These are phyloP conservation scores for Philaethria dido DNA, from an alignment of 2,888 invertebrate genomes.

Conservation along the genomic window DNA sequence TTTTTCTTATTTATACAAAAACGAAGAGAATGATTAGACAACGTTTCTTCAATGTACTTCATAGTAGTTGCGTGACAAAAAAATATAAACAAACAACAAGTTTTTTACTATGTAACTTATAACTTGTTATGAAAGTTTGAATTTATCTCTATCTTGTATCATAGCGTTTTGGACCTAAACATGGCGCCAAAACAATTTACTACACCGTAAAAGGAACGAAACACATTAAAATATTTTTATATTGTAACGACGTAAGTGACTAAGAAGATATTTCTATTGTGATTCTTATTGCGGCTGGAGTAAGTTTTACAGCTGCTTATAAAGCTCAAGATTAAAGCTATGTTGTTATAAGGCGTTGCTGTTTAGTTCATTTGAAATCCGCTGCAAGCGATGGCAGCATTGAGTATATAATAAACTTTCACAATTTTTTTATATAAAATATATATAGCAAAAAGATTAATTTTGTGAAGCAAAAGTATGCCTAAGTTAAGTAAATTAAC, in stretches of 20 bases:
- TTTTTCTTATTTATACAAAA: neutral
- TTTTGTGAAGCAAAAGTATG: too few relatives aligned
- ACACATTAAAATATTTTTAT: constrained; percentile 51
- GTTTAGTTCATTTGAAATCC: constrained; percentile 64
- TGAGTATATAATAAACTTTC: constrained; percentile 35
- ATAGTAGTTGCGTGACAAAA: neutral
- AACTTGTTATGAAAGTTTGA: constrained; percentile 23
- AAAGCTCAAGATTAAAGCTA: constrained; percentile 50
- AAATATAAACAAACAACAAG: constrained; percentile 8
- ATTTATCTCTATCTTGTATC: constrained; percentile 39
- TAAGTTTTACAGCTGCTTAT: constrained; percentile 63
- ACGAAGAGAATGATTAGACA: neutral
- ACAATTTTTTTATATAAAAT: neutral
- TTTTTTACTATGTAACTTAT: constrained; percentile 8
- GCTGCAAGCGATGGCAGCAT: constrained; percentile 59
- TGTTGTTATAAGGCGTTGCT: constrained; percentile 46
- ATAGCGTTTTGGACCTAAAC: constrained; percentile 46
- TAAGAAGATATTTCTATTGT: constrained; percentile 51
- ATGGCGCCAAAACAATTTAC: constrained; percentile 60
- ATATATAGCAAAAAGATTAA: neutral
- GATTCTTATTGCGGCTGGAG: constrained; percentile 53
- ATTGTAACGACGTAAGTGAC: constrained; percentile 55
- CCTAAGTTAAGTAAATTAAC: too few relatives aligned
- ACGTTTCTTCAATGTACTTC: too few relatives aligned
- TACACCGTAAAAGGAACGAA: constrained; percentile 56